Percentiles rank a stretch among this genome's conserved stretches.
phyloP scores from a whole-genome alignment of 2,888 invertebrate genomes.

The Gerosis bhagava region DNA sequence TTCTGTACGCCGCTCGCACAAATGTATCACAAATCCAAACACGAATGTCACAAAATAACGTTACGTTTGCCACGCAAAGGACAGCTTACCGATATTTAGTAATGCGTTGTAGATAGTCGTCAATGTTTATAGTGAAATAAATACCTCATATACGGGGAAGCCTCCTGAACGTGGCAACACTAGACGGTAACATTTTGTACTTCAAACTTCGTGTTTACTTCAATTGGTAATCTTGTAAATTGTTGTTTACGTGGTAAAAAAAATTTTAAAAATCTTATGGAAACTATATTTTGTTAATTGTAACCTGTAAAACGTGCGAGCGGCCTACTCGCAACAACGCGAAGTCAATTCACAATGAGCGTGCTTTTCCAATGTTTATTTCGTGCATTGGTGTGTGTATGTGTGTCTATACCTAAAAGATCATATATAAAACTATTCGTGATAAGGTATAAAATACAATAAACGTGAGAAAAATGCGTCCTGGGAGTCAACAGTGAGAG shows the following conservation, averaged over 20 bases:
- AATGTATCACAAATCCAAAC: constrained; percentile 7
- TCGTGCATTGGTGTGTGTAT: constrained; percentile 60
- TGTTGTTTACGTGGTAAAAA: too few species aligned
- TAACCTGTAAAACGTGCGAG: too few species aligned
- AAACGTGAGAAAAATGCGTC: constrained; percentile 58
- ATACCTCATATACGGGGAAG: constrained; percentile 32
- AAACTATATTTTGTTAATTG: too few species aligned
- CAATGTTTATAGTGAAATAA: constrained; percentile 38
- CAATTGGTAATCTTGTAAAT: constrained; percentile 3
- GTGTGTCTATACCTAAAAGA: constrained; percentile 59
- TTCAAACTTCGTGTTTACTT: constrained; percentile 1
- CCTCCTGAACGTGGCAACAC: constrained; percentile 30
- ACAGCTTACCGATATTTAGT: constrained; percentile 29
- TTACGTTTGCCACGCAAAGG: constrained; percentile 17
- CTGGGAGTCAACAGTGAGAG: constrained; percentile 71
- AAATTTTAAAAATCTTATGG: too few species aligned
- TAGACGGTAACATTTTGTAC: constrained; percentile 8
- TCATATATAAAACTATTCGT: constrained; percentile 62
- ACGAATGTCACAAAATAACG: constrained; percentile 5
- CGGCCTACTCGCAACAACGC: constrained; percentile 53
- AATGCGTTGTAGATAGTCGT: constrained; percentile 38
- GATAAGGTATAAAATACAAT: constrained; percentile 75
- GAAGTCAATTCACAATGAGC: constrained; percentile 73
- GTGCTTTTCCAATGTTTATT: constrained; percentile 63
- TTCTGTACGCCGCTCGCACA: constrained; percentile 41